phyloP scores from a whole-genome alignment of 2,113 vertebrate species.

The Limnothrissa miodon region DNA sequence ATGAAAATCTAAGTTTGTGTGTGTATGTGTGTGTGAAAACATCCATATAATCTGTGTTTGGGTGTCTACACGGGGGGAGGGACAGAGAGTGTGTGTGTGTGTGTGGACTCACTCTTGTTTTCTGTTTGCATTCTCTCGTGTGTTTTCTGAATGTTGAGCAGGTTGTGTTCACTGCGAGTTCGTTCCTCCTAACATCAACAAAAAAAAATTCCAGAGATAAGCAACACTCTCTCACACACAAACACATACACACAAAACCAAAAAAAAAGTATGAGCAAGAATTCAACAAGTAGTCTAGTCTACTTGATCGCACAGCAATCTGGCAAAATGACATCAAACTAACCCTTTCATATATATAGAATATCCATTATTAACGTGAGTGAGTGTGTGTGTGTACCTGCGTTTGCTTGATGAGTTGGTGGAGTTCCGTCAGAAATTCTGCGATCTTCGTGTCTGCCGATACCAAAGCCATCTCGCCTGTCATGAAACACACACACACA shows the following conservation, averaged over 20 bases:
- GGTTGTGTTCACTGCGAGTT: constrained; percentile 87
- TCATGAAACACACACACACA: background rate
- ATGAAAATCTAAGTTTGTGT: background rate
- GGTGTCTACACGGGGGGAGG: background rate
- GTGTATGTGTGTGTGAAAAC: background rate
- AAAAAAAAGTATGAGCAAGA: too few relatives aligned
- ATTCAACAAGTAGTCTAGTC: too few relatives aligned
- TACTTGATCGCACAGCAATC: too few relatives aligned
- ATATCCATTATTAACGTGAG: too few relatives aligned
- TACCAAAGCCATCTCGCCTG: constrained; percentile 72
- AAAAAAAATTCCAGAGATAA: too few relatives aligned
- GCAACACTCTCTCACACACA: background rate
- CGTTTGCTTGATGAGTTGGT: constrained; percentile 90
- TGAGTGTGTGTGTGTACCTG: constrained; percentile 70
- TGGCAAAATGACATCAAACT: too few relatives aligned
- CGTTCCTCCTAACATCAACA: constrained; percentile 80
- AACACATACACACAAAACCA: background rate
- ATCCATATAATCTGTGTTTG: too few relatives aligned
- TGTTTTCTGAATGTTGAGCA: constrained; percentile 92
- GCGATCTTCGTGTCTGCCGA: constrained; percentile 86
- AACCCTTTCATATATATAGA: too few relatives aligned
- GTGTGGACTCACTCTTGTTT: constrained; percentile 82
- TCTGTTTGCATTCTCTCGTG: constrained; percentile 93
- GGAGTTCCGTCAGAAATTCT: constrained; percentile 85
- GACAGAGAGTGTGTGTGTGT: background rate